Conservation (phyloP, 92 coral and sea anemone species). For the Pocillopora grandis region DNA sequence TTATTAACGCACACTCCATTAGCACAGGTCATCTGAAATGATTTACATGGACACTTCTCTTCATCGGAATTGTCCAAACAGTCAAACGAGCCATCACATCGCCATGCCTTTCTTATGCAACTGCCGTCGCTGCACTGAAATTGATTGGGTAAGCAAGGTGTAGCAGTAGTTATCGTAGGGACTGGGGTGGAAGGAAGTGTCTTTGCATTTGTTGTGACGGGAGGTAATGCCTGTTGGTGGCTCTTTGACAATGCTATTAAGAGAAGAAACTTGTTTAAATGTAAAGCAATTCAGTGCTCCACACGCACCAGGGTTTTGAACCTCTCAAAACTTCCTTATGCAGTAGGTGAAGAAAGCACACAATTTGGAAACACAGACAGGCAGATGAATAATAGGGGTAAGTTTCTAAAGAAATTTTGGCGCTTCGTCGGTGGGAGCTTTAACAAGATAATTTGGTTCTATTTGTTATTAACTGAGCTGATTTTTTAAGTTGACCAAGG, state of each 20-base stretch:
- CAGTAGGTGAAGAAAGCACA: too few relatives aligned
- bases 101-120: slow-evolving; percentile 59
- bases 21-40: slow-evolving; percentile 59
- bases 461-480: too few relatives aligned
- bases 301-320: too few relatives aligned
- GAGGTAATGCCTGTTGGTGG: background rate
- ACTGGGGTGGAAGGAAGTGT: slow-evolving; percentile 9
- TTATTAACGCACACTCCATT: slow-evolving; percentile 71
- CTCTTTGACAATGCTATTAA: background rate
- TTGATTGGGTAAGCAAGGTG: slow-evolving; percentile 27
- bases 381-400: too few relatives aligned
- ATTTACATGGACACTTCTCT: slow-evolving; percentile 76
- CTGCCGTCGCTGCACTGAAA: slow-evolving; percentile 75
- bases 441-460: too few relatives aligned
- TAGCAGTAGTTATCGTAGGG: slow-evolving; percentile 38
- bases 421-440: too few relatives aligned
- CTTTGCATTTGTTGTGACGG: background rate
- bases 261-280: background rate
- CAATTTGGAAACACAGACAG: too few relatives aligned
- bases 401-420: too few relatives aligned
- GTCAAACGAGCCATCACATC: slow-evolving; percentile 77
- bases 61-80: slow-evolving; percentile 93
- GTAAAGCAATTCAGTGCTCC: too few relatives aligned
- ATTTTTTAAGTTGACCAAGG: too few relatives aligned
- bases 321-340: too few relatives aligned